Percentiles rank a stretch among this genome's conserved stretches.
Conservation (phyloP, 2,113 vertebrate species). For the Sinocyclocheilus maitianheensis region DNA sequence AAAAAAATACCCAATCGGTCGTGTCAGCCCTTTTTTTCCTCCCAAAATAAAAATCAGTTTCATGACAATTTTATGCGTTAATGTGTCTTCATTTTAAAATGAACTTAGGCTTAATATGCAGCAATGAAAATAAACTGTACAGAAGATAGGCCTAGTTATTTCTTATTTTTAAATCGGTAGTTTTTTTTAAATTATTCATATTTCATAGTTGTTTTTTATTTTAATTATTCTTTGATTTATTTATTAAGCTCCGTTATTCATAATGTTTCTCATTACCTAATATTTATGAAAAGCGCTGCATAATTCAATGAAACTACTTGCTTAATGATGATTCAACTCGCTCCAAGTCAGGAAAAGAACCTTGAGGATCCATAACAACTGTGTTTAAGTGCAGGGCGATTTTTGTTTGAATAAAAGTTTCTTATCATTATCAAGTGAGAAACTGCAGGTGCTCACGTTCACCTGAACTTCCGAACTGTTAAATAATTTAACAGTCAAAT, state of each 20-base stretch:
- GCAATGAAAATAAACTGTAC: neutral
- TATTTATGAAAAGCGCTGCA: neutral
- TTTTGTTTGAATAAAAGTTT: conserved; percentile 29
- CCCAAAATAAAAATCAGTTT: neutral
- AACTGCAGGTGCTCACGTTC: conserved; percentile 44
- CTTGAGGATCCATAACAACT: neutral
- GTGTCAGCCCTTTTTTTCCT: neutral
- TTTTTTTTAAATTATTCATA: neutral
- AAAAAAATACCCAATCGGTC: neutral
- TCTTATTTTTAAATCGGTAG: neutral
- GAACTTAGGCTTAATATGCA: neutral
- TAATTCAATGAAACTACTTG: neutral
- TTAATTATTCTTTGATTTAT: neutral
- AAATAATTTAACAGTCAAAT: conserved; percentile 34
- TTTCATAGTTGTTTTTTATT: neutral
- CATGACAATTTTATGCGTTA: neutral
- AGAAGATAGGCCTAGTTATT: neutral
- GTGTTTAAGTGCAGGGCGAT: conserved; percentile 13
- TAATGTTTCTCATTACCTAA: neutral
- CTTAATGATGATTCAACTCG: neutral
- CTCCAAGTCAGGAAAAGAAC: neutral
- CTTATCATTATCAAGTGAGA: conserved; percentile 32
- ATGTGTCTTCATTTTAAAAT: neutral
- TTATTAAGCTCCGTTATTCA: neutral
- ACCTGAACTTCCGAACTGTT: conserved; percentile 16